These are phyloP conservation scores for Melanotaenia maccullochi DNA, from an alignment of 2,797 vertebrate species.

Conservation along the genomic window DNA sequence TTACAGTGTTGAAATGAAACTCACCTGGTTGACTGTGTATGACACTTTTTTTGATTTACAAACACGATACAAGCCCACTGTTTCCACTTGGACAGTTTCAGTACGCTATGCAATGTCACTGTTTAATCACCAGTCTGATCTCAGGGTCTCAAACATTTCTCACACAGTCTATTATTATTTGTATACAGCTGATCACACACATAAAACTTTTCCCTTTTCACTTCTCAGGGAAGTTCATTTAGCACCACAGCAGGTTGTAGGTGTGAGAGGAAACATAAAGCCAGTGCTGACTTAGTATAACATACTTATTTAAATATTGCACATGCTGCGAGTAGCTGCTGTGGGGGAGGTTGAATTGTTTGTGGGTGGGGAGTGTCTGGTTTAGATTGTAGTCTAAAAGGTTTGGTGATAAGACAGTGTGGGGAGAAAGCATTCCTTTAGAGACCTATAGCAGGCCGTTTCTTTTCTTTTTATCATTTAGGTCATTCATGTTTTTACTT, in stretches of 20 bases:
- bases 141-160: neutral
- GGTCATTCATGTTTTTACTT: neutral
- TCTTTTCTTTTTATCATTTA: neutral
- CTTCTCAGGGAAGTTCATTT: neutral
- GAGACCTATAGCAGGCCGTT: neutral
- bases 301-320: neutral
- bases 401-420: conserved; percentile 27
- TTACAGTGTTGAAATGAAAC: neutral
- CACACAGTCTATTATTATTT: neutral
- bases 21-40: neutral
- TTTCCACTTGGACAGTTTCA: neutral
- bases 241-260: too few species aligned
- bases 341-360: neutral
- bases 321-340: neutral
- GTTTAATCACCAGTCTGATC: neutral
- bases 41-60: too few species aligned
- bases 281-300: neutral
- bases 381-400: conserved; percentile 34
- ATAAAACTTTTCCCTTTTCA: neutral
- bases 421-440: neutral
- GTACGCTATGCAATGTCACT: neutral
- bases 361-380: conserved; percentile 30
- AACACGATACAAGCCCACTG: neutral
- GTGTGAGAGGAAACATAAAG: neutral
- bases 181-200: neutral